These are phyloP conservation scores for Cebidichthys violaceus DNA, from an alignment of 2,113 vertebrate genomes.

Conservation along the genomic window DNA sequence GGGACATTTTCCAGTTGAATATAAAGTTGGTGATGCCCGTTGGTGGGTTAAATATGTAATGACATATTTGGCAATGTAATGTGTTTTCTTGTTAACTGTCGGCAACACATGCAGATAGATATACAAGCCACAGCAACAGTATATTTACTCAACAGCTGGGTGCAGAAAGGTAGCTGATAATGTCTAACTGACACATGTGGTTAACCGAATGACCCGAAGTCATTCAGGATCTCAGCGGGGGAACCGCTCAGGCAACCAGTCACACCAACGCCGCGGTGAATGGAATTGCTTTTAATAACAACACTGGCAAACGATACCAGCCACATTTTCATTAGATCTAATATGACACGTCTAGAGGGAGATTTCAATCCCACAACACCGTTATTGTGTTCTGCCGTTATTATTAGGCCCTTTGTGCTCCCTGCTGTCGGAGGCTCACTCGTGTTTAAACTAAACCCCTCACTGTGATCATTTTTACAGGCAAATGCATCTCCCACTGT, in stretches of 20 bases:
- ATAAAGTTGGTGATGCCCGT: not conserved
- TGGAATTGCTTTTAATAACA: slow-evolving; percentile 25
- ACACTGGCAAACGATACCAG: slow-evolving; percentile 14
- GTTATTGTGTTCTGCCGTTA: slow-evolving; percentile 39
- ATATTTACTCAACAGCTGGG: not conserved
- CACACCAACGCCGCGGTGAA: not conserved
- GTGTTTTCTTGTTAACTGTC: too few species aligned
- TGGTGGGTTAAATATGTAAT: not conserved
- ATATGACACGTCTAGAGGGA: slow-evolving; percentile 37
- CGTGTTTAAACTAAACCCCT: slow-evolving; percentile 22
- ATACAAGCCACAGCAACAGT: not conserved
- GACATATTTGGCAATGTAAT: not conserved
- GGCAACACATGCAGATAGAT: not conserved
- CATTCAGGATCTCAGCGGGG: slow-evolving; percentile 17
- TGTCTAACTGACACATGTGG: slow-evolving; percentile 20
- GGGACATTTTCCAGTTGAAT: not conserved
- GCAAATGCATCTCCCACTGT: not conserved
- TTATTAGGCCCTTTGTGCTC: slow-evolving; percentile 32
- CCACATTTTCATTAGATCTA: slow-evolving; percentile 38
- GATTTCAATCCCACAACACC: slow-evolving; percentile 38
- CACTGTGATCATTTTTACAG: slow-evolving; percentile 32
- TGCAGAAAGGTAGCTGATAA: not conserved
- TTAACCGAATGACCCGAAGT: slow-evolving; percentile 16
- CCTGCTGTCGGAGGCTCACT: slow-evolving; percentile 28
- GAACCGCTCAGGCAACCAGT: not conserved